Percentiles rank a stretch among this genome's conserved stretches.
phyloP scores from a whole-genome alignment of 2,888 invertebrate species.

The Sabatieria punctata region DNA sequence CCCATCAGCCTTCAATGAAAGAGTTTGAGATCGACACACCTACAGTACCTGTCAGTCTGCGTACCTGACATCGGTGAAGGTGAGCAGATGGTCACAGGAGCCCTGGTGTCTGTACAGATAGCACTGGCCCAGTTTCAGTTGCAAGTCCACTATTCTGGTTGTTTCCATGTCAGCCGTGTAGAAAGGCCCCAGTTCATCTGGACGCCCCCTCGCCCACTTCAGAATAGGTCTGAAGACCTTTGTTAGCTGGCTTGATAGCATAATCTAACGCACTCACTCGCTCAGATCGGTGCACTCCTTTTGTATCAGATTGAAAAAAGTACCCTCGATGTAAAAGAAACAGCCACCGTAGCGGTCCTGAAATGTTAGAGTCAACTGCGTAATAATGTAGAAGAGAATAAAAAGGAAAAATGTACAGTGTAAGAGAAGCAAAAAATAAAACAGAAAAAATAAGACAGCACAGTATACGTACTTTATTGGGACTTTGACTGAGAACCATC shows the following conservation, averaged over 20 bases:
- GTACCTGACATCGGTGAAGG: conserved; percentile 56
- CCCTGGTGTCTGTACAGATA: conserved; percentile 78
- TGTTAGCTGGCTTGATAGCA: too few relatives aligned
- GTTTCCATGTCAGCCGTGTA: conserved; percentile 43
- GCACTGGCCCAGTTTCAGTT: conserved; percentile 47
- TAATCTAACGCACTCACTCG: too few relatives aligned
- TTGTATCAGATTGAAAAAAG: conserved; percentile 58
- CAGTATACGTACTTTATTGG: too few relatives aligned
- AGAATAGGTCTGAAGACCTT: conserved; percentile 39
- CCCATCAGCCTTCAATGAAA: conserved; percentile 26
- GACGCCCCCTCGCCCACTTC: conserved; percentile 43
- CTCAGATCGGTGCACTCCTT: conserved; percentile 48
- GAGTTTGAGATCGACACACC: too few relatives aligned
- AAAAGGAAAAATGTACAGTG: too few relatives aligned
- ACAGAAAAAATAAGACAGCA: too few relatives aligned
- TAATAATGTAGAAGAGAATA: too few relatives aligned
- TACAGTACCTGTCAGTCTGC: too few relatives aligned
- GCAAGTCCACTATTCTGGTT: conserved; percentile 41
- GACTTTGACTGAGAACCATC: too few relatives aligned
- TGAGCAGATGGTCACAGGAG: conserved; percentile 70
- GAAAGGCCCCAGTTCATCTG: conserved; percentile 38
- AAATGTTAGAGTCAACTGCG: too few relatives aligned
- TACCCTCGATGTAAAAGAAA: conserved; percentile 57
- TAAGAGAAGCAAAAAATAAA: too few relatives aligned
- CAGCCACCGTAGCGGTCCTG: conserved; percentile 51